These are phyloP conservation scores for Platygyra sinensis DNA, from an alignment of 64 coral and sea anemone genomes.

Conservation along the genomic window DNA sequence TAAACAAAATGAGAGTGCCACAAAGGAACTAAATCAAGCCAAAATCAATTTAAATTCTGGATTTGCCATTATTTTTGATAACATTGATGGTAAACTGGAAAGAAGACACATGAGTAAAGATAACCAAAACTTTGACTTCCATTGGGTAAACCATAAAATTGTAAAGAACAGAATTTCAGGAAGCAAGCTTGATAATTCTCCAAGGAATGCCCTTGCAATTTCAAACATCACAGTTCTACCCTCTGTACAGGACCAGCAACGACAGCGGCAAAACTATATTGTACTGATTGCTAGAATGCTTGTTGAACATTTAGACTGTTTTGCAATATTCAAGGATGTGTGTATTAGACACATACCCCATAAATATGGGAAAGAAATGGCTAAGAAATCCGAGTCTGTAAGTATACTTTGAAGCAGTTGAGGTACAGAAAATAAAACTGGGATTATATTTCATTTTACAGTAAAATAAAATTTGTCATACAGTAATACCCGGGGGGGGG, in stretches of 20 bases:
- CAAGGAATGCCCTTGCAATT: slow-evolving; percentile 16
- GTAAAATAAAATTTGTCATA: too few species aligned
- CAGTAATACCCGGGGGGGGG: too few species aligned
- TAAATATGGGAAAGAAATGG: slow-evolving; percentile 45
- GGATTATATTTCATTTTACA: too few species aligned
- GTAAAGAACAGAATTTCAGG: slow-evolving; percentile 35
- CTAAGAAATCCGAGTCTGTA: slow-evolving; percentile 9
- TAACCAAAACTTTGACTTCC: slow-evolving; percentile 30
- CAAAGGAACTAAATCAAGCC: neutral
- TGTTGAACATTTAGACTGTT: slow-evolving; percentile 22
- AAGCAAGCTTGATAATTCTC: slow-evolving; percentile 14
- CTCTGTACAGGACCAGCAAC: slow-evolving; percentile 5
- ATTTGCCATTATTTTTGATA: slow-evolving; percentile 40
- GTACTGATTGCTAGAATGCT: slow-evolving; percentile 50
- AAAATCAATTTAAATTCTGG: slow-evolving; percentile 8
- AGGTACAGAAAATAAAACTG: too few species aligned
- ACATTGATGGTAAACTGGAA: slow-evolving; percentile 44
- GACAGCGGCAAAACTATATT: slow-evolving; percentile 33
- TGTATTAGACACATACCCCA: slow-evolving; percentile 56
- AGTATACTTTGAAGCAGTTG: neutral
- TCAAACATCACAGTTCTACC: slow-evolving; percentile 24
- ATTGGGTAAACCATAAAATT: slow-evolving; percentile 62
- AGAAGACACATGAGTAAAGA: slow-evolving; percentile 39
- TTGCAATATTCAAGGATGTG: slow-evolving; percentile 12
- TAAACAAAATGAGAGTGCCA: neutral